These are phyloP conservation scores for Rhynchomys soricoides DNA, from an alignment of 2,113 vertebrate species.

Conservation along the genomic window DNA sequence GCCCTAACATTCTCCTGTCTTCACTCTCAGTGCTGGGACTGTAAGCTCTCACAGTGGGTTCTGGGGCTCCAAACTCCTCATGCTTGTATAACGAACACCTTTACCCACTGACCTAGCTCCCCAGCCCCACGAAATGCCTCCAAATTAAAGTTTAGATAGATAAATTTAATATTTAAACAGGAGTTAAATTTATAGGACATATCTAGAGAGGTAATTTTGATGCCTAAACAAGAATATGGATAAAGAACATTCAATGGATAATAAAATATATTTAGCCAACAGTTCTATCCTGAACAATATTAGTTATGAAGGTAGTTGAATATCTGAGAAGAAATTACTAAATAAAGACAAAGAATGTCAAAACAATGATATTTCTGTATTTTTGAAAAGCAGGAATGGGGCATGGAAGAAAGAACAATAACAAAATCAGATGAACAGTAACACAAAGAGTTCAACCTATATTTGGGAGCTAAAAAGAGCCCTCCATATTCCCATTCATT, in stretches of 20 bases:
- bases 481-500: not conserved
- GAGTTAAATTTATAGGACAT: conserved; percentile 88
- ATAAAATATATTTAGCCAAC: conserved; percentile 85
- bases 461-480: not conserved
- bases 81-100: not conserved
- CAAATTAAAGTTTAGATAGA: conserved; percentile 93
- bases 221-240: conserved; percentile 85
- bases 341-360: conserved; percentile 62
- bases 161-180: conserved; percentile 91
- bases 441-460: not conserved
- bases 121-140: not conserved
- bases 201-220: conserved; percentile 84
- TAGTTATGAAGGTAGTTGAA: conserved; percentile 70
- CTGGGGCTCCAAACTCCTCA: not conserved
- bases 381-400: conserved; percentile 6
- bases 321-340: conserved; percentile 79
- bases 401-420: conserved; percentile 13
- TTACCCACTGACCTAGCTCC: not conserved
- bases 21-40: not conserved
- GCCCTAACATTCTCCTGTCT: not conserved
- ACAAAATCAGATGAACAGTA: not conserved
- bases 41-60: too few relatives aligned
- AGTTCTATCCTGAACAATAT: conserved; percentile 78
- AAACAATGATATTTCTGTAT: not conserved
- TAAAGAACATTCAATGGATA: conserved; percentile 85